Evolutionary conservation across 2,797 vertebrate species (phyloP).

Genomic region (Helicolenus hilgendorfi): DNA sequence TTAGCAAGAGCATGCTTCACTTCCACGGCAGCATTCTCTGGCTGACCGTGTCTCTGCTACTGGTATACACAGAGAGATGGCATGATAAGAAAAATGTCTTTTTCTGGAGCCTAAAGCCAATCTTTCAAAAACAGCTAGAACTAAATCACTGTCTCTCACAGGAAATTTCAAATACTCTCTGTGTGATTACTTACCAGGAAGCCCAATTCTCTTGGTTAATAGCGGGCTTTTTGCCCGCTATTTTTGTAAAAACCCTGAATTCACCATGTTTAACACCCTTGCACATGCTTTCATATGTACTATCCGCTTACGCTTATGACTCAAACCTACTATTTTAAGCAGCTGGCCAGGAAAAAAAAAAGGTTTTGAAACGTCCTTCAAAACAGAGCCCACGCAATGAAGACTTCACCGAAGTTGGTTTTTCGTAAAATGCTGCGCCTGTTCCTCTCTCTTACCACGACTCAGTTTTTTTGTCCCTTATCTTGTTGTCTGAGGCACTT

Average conservation of each 20-base stretch:
- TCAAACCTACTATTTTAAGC: neutral
- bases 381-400: neutral
- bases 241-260: neutral
- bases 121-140: constrained; percentile 4
- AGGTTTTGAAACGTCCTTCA: neutral
- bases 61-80: neutral
- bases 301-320: neutral
- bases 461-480: constrained; percentile 60
- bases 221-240: neutral
- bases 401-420: constrained; percentile 27
- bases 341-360: neutral
- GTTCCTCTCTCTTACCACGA: constrained; percentile 4
- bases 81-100: neutral
- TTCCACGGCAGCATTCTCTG: neutral
- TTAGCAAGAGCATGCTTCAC: neutral
- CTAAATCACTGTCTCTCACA: constrained; percentile 1
- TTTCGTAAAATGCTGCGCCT: constrained; percentile 8
- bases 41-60: neutral
- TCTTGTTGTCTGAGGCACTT: constrained; percentile 74
- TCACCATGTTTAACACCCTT: neutral
- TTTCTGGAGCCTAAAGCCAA: neutral
- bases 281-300: neutral
- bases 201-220: neutral
- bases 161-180: neutral
- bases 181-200: neutral